These are phyloP conservation scores for Anas bernieri DNA, from an alignment of 2,797 vertebrate species.

Conservation along the genomic window DNA sequence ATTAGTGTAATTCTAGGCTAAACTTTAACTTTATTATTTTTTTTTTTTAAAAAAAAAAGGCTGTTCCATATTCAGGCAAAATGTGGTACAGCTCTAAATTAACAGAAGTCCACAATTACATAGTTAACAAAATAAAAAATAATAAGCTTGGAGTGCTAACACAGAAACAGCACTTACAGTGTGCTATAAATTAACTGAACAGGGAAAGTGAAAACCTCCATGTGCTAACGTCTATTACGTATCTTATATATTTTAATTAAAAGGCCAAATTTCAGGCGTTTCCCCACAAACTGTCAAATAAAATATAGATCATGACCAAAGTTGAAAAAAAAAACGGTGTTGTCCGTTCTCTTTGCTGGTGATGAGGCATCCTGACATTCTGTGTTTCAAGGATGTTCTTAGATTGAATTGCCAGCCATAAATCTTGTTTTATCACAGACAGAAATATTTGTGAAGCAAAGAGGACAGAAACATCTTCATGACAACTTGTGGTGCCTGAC, in stretches of 20 bases:
- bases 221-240: not conserved
- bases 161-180: not conserved
- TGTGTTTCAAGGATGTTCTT: not conserved
- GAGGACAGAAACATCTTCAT: not conserved
- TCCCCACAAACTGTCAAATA: not conserved
- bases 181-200: not conserved
- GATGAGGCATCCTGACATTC: not conserved
- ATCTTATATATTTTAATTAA: not conserved
- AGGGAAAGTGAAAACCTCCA: not conserved
- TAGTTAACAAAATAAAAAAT: not conserved
- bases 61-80: not conserved
- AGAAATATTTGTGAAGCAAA: not conserved
- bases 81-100: not conserved
- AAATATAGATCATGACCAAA: not conserved
- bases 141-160: not conserved
- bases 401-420: rapidly evolving
- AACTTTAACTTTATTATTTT: not conserved
- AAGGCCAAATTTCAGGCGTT: not conserved
- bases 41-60: not conserved
- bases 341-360: not conserved
- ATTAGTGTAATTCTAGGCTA: not conserved
- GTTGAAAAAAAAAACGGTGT: not conserved
- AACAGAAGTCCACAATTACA: not conserved
- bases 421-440: not conserved
- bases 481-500: not conserved